Evolutionary conservation across 2,888 invertebrate species (phyloP).

Genomic region (Ditula angustiorana): DNA sequence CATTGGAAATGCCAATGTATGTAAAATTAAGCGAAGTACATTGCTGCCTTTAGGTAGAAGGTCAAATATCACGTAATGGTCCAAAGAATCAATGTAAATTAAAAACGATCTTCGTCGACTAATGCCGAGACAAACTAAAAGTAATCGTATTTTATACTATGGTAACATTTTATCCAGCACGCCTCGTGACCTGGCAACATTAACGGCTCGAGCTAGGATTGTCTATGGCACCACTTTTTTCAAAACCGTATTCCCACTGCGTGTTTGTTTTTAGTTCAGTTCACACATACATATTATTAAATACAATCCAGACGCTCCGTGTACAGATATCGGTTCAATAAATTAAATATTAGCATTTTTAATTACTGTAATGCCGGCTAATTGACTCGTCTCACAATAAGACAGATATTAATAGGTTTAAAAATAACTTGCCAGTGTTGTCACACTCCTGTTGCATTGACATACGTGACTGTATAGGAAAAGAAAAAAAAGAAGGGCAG

Average conservation of each 20-base stretch:
- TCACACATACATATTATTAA: conserved; percentile 53
- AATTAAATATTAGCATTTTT: conserved; percentile 38
- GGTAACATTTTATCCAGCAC: conserved; percentile 19
- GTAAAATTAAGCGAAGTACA: too few species aligned
- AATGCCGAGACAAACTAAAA: too few species aligned
- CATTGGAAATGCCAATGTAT: too few species aligned
- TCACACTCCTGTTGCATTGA: not conserved
- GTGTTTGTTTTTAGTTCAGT: conserved; percentile 56
- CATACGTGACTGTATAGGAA: too few species aligned
- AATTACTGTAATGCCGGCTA: conserved; percentile 40
- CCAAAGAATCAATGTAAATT: too few species aligned
- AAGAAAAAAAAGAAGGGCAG: too few species aligned
- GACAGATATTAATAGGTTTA: conserved; percentile 8
- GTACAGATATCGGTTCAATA: conserved; percentile 33
- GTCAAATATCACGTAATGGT: too few species aligned
- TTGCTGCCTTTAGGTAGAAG: too few species aligned
- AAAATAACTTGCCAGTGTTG: conserved; percentile 5
- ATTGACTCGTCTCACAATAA: conserved; percentile 18
- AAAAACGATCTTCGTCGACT: too few species aligned
- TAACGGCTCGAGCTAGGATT: conserved; percentile 20
- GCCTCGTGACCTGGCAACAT: conserved; percentile 26
- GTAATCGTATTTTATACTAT: too few species aligned
- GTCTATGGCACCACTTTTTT: conserved; percentile 20
- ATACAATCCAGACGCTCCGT: not conserved
- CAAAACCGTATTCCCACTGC: conserved; percentile 38